Percentiles rank a stretch among this genome's conserved stretches.
phyloP scores from a whole-genome alignment of 2,113 vertebrate genomes.

The Caracal caracal region DNA sequence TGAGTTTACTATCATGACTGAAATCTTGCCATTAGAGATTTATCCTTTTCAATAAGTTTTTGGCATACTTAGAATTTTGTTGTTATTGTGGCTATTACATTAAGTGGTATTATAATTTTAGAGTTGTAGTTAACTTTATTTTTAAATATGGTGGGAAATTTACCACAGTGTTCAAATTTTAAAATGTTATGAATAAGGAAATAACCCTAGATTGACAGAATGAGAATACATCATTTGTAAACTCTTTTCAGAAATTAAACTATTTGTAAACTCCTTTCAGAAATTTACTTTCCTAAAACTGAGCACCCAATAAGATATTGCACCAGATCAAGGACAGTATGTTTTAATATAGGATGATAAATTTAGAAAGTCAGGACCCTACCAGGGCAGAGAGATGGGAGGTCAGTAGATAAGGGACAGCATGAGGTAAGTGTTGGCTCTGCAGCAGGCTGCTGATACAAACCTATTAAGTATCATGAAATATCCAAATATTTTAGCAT shows the following conservation, averaged over 20 bases:
- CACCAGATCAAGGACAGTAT: background rate
- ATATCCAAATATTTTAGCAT: background rate
- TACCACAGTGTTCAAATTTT: background rate
- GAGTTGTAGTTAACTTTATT: background rate
- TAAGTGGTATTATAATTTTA: background rate
- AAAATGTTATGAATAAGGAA: background rate
- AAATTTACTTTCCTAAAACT: constrained; percentile 4
- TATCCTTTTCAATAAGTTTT: background rate
- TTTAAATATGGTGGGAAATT: background rate
- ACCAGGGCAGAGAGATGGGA: background rate
- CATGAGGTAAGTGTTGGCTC: background rate
- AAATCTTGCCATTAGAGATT: constrained; percentile 19
- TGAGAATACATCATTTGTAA: background rate
- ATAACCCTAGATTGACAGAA: background rate
- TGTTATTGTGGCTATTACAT: background rate
- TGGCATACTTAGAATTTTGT: background rate
- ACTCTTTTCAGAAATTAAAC: too few species aligned
- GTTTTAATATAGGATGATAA: background rate
- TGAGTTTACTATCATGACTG: background rate
- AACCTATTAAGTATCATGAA: background rate
- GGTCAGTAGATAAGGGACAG: background rate
- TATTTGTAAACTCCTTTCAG: background rate
- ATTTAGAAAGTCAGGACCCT: background rate
- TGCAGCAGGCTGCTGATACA: background rate
- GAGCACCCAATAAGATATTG: background rate